phyloP scores from a whole-genome alignment of 1,140 invertebrate species.

The Sitobion miscanthi region DNA sequence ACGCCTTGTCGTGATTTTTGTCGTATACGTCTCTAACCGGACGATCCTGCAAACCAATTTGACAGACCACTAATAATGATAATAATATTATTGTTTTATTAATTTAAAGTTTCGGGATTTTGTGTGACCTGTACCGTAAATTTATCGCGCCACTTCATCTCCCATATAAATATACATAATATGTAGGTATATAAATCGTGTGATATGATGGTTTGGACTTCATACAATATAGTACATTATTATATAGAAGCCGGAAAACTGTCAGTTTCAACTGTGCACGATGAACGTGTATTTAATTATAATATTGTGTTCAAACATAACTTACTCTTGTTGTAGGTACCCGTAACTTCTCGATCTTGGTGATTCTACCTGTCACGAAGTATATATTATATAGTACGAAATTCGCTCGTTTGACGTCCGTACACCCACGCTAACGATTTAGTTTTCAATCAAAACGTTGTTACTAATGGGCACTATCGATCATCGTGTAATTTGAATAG shows the following conservation, averaged over 20 bases:
- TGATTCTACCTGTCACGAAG: neutral
- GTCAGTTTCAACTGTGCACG: neutral
- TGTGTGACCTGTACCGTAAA: neutral
- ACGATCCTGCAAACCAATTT: no score
- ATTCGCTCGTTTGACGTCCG: neutral
- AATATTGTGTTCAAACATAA: neutral
- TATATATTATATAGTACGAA: neutral
- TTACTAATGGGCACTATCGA: neutral
- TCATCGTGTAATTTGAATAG: neutral
- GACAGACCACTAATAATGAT: no score
- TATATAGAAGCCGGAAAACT: neutral
- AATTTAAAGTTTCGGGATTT: neutral
- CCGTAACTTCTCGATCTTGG: neutral
- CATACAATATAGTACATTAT: neutral
- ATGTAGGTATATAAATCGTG: no score
- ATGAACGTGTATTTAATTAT: neutral
- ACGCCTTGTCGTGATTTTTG: no score
- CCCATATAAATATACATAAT: neutral
- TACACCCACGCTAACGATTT: neutral
- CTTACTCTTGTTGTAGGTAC: neutral
- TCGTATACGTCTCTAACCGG: no score
- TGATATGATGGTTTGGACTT: neutral
- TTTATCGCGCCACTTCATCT: neutral
- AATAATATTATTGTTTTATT: neutral
- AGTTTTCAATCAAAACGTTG: neutral